Conservation (phyloP, 2,888 invertebrate species). For the Sphaerophoria taeniata region DNA sequence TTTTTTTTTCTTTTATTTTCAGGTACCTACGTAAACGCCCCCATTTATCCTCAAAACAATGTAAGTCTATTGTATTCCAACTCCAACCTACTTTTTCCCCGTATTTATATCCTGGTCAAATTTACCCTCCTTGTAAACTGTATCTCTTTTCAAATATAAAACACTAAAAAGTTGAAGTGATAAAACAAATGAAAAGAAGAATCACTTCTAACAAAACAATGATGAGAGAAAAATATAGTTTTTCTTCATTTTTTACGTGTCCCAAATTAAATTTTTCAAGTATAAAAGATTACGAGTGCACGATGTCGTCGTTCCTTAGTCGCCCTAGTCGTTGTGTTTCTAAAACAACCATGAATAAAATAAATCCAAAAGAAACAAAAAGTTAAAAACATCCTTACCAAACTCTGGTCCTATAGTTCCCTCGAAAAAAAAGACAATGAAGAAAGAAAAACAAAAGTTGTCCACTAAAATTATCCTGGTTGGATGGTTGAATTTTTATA, state of each 20-base stretch:
- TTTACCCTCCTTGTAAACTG: constrained; percentile 29
- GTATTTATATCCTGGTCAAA: constrained; percentile 30
- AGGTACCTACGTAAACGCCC: constrained; percentile 61
- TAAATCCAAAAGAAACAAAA: too few species aligned
- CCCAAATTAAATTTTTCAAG: too few species aligned
- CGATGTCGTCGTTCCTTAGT: neutral
- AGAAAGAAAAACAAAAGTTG: too few species aligned
- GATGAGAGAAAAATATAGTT: constrained; percentile 29
- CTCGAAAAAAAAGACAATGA: too few species aligned
- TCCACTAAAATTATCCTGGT: too few species aligned
- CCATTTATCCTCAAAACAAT: constrained; percentile 33
- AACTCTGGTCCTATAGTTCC: too few species aligned
- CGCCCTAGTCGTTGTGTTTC: too few species aligned
- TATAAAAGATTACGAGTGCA: too few species aligned
- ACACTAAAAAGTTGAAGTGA: constrained; percentile 32
- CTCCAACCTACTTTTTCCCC: constrained; percentile 26
- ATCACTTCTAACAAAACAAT: constrained; percentile 32
- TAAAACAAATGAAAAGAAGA: constrained; percentile 36
- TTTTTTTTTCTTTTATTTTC: constrained; percentile 40
- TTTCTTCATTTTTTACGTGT: constrained; percentile 20
- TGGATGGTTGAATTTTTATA: too few species aligned
- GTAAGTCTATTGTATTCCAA: constrained; percentile 49
- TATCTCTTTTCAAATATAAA: constrained; percentile 37
- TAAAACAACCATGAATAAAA: too few species aligned
- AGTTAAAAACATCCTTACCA: too few species aligned